Evolutionary conservation across 2,888 invertebrate species (phyloP).

Genomic region (Erpobdella octoculata): DNA sequence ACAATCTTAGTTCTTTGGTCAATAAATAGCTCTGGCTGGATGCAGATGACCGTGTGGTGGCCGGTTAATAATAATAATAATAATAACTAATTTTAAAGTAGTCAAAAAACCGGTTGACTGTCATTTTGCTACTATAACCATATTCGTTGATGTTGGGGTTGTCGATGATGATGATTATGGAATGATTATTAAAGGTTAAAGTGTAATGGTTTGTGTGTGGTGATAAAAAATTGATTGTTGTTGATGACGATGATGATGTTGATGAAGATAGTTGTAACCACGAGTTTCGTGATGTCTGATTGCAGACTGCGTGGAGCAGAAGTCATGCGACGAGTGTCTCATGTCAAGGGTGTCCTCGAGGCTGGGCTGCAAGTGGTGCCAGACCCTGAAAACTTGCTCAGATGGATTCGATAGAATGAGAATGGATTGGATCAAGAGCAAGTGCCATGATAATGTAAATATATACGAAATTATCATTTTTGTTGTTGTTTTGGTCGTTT

Average conservation of each 20-base stretch:
- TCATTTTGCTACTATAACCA: background rate
- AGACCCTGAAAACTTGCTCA: conserved; percentile 70
- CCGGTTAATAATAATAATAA: background rate
- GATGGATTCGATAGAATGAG: conserved; percentile 77
- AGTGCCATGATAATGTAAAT: conserved; percentile 41
- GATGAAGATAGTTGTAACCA: background rate
- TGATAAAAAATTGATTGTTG: no score
- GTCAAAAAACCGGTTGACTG: background rate
- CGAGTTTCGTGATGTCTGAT: background rate
- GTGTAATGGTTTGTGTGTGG: no score
- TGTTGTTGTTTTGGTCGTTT: no score
- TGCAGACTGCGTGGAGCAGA: conserved; percentile 4
- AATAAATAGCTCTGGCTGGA: background rate
- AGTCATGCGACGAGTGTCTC: background rate
- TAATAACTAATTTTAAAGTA: background rate
- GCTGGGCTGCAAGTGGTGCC: conserved; percentile 76
- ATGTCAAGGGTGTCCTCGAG: background rate
- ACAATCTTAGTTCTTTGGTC: no score
- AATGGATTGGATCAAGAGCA: conserved; percentile 70
- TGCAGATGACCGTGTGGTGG: background rate
- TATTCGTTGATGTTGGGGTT: background rate
- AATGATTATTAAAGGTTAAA: no score
- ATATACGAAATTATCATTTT: no score
- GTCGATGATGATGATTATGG: background rate
- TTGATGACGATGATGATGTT: conserved; percentile 2